Percentiles rank a stretch among this genome's conserved stretches.
Evolutionary conservation across 2,888 invertebrate genomes (phyloP).

Genomic region (Vesta saturnalis): DNA sequence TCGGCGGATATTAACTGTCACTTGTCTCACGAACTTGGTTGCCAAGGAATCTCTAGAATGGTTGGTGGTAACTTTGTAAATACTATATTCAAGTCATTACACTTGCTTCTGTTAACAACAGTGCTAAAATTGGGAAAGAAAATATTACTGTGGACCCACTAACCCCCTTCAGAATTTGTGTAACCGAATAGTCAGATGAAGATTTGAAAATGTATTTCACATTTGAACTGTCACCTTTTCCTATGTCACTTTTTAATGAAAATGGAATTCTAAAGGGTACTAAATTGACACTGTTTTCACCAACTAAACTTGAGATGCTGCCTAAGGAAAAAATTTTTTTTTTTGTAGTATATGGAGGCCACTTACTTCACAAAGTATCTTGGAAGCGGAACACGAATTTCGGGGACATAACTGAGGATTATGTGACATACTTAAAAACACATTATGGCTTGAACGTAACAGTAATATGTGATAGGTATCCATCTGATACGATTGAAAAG

Average conservation of each 20-base stretch:
- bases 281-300: background rate
- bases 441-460: background rate
- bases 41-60: background rate
- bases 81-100: background rate
- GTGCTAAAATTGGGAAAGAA: background rate
- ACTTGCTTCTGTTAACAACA: background rate
- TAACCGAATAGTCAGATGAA: background rate
- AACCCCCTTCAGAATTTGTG: background rate
- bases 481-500: background rate
- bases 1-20: background rate
- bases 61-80: background rate
- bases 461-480: conserved; percentile 4
- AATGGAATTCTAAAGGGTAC: conserved; percentile 5
- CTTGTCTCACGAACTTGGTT: background rate
- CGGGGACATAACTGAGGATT: background rate
- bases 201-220: conserved; percentile 1
- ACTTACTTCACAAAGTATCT: background rate
- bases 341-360: background rate
- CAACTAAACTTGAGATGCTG: background rate
- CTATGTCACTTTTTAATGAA: background rate
- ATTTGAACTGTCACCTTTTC: conserved; percentile 3
- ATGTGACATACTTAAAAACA: background rate
- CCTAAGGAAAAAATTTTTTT: background rate
- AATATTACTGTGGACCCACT: background rate
- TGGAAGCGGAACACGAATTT: background rate